Base-by-base conservation (phyloP, 2,113 vertebrate species). In the Tauraco erythrolophus region DNA sequence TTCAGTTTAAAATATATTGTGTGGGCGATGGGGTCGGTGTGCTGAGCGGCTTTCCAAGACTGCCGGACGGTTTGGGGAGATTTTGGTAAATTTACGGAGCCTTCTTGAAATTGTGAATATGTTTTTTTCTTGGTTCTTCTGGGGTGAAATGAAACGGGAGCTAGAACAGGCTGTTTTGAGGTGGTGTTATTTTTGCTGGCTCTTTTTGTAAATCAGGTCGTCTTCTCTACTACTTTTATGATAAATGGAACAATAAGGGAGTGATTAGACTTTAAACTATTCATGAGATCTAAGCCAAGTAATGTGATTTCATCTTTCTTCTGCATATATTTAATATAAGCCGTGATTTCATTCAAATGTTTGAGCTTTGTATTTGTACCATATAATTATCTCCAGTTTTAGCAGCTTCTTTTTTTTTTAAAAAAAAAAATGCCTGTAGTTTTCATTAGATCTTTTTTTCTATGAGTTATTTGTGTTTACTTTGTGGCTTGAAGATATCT, bases 301-400 rank as follows among this genome's bases (percentile, higher is more conserved):
- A 88, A 82, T n/a, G 46, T 46, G 68, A 86, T 64, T 90, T 95
- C 84, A 81, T 94, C 82, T 94, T 90, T 56, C 53, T 79, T 88
- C 33, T 25, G 53, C 57, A 9, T 88, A 16, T 90, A 48, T 79
- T 89, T 81, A 92, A 62, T 79, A 39, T 54, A 92, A 61, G 30
- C 74, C 77, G 53, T 70, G 82, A 88, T 74, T 95, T 84, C 71
- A 66, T 92, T 97, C 70, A 58, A 43, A 61, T 43, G 60, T 46
- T 89, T 79, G 58, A 90, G 84, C 84, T 84, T 89, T 92, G 43
- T 87, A 46, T 27, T 90, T 50, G 58, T 54, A 11, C 56, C 1
- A 2, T 86, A 10, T 71, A 85, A 93, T 74, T 90, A 85, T 77
- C 41, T 94, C 51, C 27, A 61, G 74, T 35, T 89, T 94, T 89